Conservation (phyloP, 2,888 invertebrate genomes). For the Agonum fuliginosum region DNA sequence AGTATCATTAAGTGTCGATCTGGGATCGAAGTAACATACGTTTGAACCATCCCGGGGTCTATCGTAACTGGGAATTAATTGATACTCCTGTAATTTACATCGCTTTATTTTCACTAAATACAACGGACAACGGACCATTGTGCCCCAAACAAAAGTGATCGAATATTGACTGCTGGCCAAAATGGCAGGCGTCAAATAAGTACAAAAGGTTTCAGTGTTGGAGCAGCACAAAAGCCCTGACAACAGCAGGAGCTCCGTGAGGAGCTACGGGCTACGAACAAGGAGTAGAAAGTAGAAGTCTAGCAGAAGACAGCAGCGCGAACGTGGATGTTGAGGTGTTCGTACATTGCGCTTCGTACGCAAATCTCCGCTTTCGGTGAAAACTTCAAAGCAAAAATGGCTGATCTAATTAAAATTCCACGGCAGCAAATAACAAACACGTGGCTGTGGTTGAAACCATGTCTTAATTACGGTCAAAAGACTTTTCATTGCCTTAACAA, state of each 20-base stretch:
- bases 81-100: slow-evolving; percentile 35
- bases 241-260: slow-evolving; percentile 26
- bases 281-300: no score
- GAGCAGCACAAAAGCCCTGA: slow-evolving; percentile 37
- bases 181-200: slow-evolving; percentile 42
- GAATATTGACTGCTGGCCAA: slow-evolving; percentile 42
- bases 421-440: slow-evolving; percentile 49
- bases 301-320: no score
- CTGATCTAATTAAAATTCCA: slow-evolving; percentile 45
- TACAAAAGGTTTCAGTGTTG: slow-evolving; percentile 35
- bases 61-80: background rate
- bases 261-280: slow-evolving; percentile 1
- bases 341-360: background rate
- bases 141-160: slow-evolving; percentile 38
- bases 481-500: slow-evolving; percentile 41
- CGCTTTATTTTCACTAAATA: slow-evolving; percentile 31
- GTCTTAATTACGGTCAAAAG: slow-evolving; percentile 52
- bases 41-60: background rate
- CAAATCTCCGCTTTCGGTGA: background rate
- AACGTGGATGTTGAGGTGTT: no score
- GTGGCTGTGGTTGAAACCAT: background rate
- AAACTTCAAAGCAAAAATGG: slow-evolving; percentile 40
- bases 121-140: slow-evolving; percentile 42
- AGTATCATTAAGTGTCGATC: slow-evolving; percentile 4
- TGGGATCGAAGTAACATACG: background rate